phyloP scores from a whole-genome alignment of 2,797 vertebrate genomes.

The Melanotaenia parkinsoni region DNA sequence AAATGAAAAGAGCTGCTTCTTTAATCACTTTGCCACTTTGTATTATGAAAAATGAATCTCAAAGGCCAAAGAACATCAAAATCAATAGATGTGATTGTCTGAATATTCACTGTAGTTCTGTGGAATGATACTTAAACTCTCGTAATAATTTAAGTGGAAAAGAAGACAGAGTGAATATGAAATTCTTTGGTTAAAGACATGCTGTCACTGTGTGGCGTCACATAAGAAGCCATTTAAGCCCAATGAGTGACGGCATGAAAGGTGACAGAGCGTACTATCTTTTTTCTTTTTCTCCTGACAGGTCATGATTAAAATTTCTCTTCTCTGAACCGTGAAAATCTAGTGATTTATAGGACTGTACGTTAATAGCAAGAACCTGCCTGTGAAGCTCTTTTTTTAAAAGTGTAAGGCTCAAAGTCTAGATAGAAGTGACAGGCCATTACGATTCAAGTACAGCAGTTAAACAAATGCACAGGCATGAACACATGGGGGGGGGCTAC shows the following conservation, averaged over 20 bases:
- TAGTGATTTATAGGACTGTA: slow-evolving; percentile 2
- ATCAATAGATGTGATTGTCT: slow-evolving; percentile 20
- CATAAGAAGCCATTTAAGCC: not conserved
- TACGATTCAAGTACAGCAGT: not conserved
- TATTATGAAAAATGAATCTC: slow-evolving; percentile 8
- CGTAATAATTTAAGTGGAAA: not conserved
- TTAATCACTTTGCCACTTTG: not conserved
- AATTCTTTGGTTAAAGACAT: slow-evolving; percentile 25
- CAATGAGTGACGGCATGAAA: not conserved
- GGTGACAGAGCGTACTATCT: not conserved
- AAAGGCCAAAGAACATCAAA: slow-evolving; percentile 15
- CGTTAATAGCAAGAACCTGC: not conserved
- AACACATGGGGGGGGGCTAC: not conserved
- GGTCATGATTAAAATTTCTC: not conserved
- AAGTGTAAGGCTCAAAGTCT: not conserved
- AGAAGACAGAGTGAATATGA: slow-evolving; percentile 8
- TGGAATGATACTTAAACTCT: slow-evolving; percentile 2
- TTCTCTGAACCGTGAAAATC: not conserved
- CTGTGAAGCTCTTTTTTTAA: not conserved
- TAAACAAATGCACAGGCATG: slow-evolving; percentile 21
- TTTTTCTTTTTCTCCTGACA: slow-evolving; percentile 1
- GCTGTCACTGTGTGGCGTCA: not conserved
- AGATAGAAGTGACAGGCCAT: not conserved
- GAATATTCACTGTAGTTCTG: not conserved
- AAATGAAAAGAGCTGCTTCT: not conserved